phyloP scores from a whole-genome alignment of 2,888 invertebrate genomes.

The Cerceris ruficornis region DNA sequence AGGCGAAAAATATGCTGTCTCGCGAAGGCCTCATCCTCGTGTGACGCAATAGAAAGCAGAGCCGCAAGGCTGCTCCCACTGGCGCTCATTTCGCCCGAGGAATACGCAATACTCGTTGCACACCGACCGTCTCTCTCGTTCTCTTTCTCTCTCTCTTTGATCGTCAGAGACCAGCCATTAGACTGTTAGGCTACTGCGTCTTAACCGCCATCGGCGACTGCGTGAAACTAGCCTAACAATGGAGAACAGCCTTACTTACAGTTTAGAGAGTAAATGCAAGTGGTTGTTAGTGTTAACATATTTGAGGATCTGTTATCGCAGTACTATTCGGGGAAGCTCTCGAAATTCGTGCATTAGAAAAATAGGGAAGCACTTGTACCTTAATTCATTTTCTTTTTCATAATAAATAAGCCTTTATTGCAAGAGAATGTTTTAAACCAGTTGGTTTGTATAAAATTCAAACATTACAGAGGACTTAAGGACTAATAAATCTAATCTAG shows the following conservation, averaged over 20 bases:
- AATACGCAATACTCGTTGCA: conserved; percentile 48
- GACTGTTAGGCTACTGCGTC: conserved; percentile 29
- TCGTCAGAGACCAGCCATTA: conserved; percentile 16
- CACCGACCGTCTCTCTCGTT: background rate
- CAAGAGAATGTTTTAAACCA: too few relatives aligned
- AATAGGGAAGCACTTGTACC: too few relatives aligned
- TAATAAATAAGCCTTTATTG: too few relatives aligned
- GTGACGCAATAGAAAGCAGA: conserved; percentile 76
- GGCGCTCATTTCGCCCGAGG: conserved; percentile 41
- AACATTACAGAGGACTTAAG: too few relatives aligned
- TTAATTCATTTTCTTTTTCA: too few relatives aligned
- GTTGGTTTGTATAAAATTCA: too few relatives aligned
- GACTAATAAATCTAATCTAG: too few relatives aligned
- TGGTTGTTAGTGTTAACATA: too few relatives aligned
- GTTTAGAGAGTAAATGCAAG: background rate
- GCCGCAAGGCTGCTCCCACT: conserved; percentile 72
- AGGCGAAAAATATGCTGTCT: conserved; percentile 30
- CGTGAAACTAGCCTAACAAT: background rate
- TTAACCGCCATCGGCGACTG: background rate
- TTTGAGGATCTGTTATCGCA: too few relatives aligned
- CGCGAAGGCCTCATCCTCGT: conserved; percentile 67
- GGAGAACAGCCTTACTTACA: background rate
- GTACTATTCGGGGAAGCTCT: too few relatives aligned
- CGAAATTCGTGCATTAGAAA: too few relatives aligned
- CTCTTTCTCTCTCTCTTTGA: background rate